Base-by-base conservation (phyloP, 2,797 vertebrate species). In the Helostoma temminkii region DNA sequence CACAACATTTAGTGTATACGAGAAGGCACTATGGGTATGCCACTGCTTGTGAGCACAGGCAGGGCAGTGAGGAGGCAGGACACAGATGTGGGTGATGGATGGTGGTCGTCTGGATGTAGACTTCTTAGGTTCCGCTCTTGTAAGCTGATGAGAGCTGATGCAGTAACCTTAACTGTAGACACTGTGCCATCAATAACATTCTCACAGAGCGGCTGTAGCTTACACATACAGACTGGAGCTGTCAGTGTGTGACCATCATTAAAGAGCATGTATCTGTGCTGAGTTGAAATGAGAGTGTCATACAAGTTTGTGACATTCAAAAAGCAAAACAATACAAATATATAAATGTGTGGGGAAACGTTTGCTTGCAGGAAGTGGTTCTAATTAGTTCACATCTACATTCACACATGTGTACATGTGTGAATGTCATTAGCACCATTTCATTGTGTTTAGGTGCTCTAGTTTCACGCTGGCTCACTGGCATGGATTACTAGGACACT, bases 141-240 rank as follows among this genome's bases (percentile, higher is more conserved):
- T 89, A 92, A 91, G 88, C 66, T 76, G 76, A 75, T 56, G 81
- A 79, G 83, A 91, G 88, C 66, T 83, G 88, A 91, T 90, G 89
- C 88, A 93, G 91, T 90, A 92, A 91, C 90, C 89, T 93, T 88
- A 93, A 90, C 84, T 83, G 77, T 53, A 77, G 89, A 85, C 83
- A 87, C 71, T 0, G 2, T 73, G 71, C 67, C 86, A 91, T 93
- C 89, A 93, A 92, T 93, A 93, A 93, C 76, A n/a, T 50, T 75
- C 82, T 70, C 60, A 42, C 69, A 11, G 50, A 66, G 71, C 50
- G 59, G 58, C 63, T 25, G 24, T 25, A 54, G 63, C 47, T 47
- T 57, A 64, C 76, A 69, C 62, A 53, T 52, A 71, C 39, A 80
- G 55, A 74, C 67, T 46, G 59, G 61, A 46, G 58, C 37, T 37